phyloP scores from a whole-genome alignment of 2,888 invertebrate genomes.

The Dynastes hyllus region DNA sequence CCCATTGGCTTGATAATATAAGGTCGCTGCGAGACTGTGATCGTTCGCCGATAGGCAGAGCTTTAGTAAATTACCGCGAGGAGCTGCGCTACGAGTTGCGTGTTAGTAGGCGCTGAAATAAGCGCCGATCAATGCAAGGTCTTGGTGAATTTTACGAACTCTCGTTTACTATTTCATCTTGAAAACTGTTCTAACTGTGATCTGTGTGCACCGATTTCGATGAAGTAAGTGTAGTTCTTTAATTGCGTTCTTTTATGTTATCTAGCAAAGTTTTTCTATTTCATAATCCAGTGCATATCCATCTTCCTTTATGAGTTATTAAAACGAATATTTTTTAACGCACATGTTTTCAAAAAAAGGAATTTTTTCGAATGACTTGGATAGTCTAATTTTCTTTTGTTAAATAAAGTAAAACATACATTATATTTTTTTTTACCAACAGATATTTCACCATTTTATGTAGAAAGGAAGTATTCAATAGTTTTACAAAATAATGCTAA shows the following conservation, averaged over 20 bases:
- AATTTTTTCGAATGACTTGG: too few species aligned
- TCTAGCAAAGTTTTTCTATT: not conserved
- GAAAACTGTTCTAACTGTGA: conserved; percentile 56
- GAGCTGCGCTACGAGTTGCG: conserved; percentile 61
- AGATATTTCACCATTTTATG: too few species aligned
- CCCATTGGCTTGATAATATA: conserved; percentile 30
- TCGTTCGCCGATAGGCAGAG: conserved; percentile 43
- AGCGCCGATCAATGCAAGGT: conserved; percentile 58
- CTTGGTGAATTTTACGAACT: conserved; percentile 49
- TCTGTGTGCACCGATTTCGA: conserved; percentile 25
- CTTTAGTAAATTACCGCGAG: conserved; percentile 58
- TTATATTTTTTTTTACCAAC: too few species aligned
- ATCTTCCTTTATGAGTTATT: too few species aligned
- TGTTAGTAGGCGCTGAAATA: conserved; percentile 58
- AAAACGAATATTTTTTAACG: too few species aligned
- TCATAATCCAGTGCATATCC: too few species aligned
- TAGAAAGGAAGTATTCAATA: too few species aligned
- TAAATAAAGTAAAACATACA: too few species aligned
- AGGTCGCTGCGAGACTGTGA: conserved; percentile 57
- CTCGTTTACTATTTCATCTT: conserved; percentile 51
- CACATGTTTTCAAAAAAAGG: too few species aligned
- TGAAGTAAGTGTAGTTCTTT: conserved; percentile 36
- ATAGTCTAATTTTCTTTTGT: too few species aligned
- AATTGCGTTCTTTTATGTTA: conserved; percentile 1
- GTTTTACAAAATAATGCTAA: not conserved